Base-by-base conservation (phyloP, 2,888 invertebrate species). In the Tanypteryx hageni region DNA sequence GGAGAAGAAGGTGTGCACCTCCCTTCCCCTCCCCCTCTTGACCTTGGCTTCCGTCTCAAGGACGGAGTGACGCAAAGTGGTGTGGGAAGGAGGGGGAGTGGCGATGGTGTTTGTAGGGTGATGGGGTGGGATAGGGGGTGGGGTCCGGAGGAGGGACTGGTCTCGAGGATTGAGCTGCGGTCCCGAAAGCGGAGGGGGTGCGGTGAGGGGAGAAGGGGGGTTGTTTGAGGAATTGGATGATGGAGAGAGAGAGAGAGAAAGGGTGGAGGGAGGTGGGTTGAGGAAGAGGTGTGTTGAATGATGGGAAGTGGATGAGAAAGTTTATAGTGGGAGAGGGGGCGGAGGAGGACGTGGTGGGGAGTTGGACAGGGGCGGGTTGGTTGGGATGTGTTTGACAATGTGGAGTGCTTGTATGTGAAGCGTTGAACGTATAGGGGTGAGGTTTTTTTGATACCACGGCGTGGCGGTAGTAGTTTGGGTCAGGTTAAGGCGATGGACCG, bases 21-120 rank as follows among this genome's bases (percentile, higher is more conserved):
- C 5, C 82, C 10, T 16, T 44, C 31, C 82, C 57, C 27, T 27
- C n/a, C 61, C 89, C 18, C 89, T 64, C 64, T 89, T 89, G 89
- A 89, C 89, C 89, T 89, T 89, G 89, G 89, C 89, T 89, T 44
- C 89, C 89, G 89, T 89, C 89, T 89, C 89, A 89, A 89, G 89
- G 89, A 89, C 89, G 89, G 89, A 89, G 68, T 89, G 89, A 68
- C 89, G 89, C 86, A 86, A 86, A 86, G 86, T 61, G 31, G 86
- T 59, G 13, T 13, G 64, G 68, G 18, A 13, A 31, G 68, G 31
- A 59, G 31, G 86, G 13, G 64, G 64, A 44, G 89, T 44, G n/a
- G 83, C n/a, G n/a, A n/a, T 83, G 83, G 44, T 44, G 44, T 44
- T 9, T 22, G 89, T 22, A 44, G 13, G 31, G 68, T 2, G 13